phyloP scores from a whole-genome alignment of 2,113 vertebrate genomes.

The Hirundichthys speculiger region DNA sequence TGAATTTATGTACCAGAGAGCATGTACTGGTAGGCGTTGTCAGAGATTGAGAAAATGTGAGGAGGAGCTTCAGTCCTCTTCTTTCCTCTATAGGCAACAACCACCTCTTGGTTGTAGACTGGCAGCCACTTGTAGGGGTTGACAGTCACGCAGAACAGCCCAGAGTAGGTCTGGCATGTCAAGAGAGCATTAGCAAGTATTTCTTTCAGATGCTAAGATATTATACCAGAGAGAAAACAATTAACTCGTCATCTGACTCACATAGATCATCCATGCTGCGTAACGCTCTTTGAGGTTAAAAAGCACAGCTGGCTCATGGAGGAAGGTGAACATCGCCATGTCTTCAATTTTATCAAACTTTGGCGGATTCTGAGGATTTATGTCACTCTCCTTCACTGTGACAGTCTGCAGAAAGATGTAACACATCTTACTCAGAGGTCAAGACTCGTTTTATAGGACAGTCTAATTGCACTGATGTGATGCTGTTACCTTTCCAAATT shows the following conservation, averaged over 20 bases:
- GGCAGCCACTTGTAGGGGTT: constrained; percentile 92
- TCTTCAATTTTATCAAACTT: constrained; percentile 94
- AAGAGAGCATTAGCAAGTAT: not conserved
- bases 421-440: not conserved
- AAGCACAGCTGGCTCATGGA: constrained; percentile 88
- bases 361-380: constrained; percentile 88
- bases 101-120: constrained; percentile 87
- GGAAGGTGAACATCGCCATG: constrained; percentile 93
- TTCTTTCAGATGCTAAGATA: constrained; percentile 19
- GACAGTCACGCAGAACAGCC: constrained; percentile 89
- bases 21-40: constrained; percentile 91
- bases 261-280: constrained; percentile 92
- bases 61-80: constrained; percentile 90
- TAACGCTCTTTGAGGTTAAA: constrained; percentile 95
- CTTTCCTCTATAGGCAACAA: constrained; percentile 87
- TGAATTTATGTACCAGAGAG: constrained; percentile 78
- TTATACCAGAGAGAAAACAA: constrained; percentile 66
- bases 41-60: constrained; percentile 92
- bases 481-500: constrained; percentile 80
- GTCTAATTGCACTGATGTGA: no score
- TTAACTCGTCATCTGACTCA: constrained; percentile 67
- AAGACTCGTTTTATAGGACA: no score
- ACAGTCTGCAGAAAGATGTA: constrained; percentile 73
- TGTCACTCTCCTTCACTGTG: constrained; percentile 82
- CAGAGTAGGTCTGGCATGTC: constrained; percentile 69